Evolutionary conservation across 1,140 invertebrate genomes (phyloP), one percentile per base, ranked within the genome.

Genomic region (Solenopsis invicta): DNA sequence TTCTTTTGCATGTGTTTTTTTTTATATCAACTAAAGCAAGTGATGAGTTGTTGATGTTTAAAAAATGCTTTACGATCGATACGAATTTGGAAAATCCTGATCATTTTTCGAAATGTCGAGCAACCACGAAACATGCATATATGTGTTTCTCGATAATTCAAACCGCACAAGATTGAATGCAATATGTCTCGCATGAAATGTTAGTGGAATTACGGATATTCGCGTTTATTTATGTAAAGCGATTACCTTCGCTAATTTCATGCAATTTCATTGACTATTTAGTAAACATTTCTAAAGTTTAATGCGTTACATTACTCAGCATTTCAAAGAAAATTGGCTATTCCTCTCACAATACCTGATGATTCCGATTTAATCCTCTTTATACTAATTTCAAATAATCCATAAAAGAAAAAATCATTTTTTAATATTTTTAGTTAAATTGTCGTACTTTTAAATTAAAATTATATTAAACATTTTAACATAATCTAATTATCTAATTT

Each of bases 51-150:
- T 29, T 29, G 29, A 29, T 41, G 0, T 41, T 41, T 41, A 41
- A 41, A 41, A 41, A 41, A 41, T 41, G n/a, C n/a, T n/a, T n/a
- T 41, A 8, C 8, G 0, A 41, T 41, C 41, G 4, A 41, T 41
- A 41, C 2, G 5, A 41, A 8, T 41, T 41, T 41, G 8, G 41
- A 41, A 41, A 41, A 41, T 41, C 8, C 41, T 41, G 24, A 48
- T 48, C n/a, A 34, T 74, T 74, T 84, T 84, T 72, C 8, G 24
- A 37, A 34, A 74, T 13, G 41, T 37, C 41, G n/a, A 75, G 74
- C 54, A 62, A 74, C 29, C 24, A 34, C 13, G 12, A 54, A 50
- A 82, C n/a, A 48, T 13, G 18, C 13, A 74, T 18, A 48, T 18
- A 4, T 24, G 16, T 41, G 24, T 45, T 41, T 34, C 24, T 29